Evolutionary conservation across 2,113 vertebrate species (phyloP), one percentile per base, ranked within the genome.

Genomic region (Tupaia chinensis): DNA sequence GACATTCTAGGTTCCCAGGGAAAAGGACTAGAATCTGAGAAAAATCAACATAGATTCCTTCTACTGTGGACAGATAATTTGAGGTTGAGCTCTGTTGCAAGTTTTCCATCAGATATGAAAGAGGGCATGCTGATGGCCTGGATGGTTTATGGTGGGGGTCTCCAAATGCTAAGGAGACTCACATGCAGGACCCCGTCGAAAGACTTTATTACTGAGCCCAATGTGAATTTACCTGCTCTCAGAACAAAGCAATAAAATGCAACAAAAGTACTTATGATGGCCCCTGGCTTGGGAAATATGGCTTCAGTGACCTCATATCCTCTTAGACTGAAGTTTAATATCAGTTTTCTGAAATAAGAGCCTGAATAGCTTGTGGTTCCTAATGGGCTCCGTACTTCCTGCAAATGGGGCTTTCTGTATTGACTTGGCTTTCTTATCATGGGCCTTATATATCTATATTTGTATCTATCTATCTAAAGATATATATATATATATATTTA

Each of bases 221-320:
- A 92, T 78, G 60, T 69, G 79, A 96, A 95, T 95, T 74, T 95
- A 91, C 91, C 68, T 95, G 77, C 27, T 79, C 20, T 69, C 65
- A 23, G 56, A 97, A 88, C 23, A 86, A 93, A 93, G 44, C 23
- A 56, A 72, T 91, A 86, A 97, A 95, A 86, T n/a, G 29, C 60
- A 91, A 34, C 95, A 84, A 58, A 70, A 94, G 86, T 65, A 82
- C 60, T 89, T 78, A 76, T 54, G 19, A 81, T 77, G 58, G 63
- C 27, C 58, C 70, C 63, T 54, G 65, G 44, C 60, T 93, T 92
- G 88, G 73, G 22, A 58, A 92, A 82, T 81, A 44, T 89, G 85
- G 27, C 78, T 93, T 76, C 69, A 29, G 65, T 74, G 91, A 85
- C 84, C 61, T 89, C 85, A 86, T 72, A 78, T 86, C 79, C 74